Evolutionary conservation across 2,888 invertebrate species (phyloP).

Genomic region (Tanytarsus gracilentus): DNA sequence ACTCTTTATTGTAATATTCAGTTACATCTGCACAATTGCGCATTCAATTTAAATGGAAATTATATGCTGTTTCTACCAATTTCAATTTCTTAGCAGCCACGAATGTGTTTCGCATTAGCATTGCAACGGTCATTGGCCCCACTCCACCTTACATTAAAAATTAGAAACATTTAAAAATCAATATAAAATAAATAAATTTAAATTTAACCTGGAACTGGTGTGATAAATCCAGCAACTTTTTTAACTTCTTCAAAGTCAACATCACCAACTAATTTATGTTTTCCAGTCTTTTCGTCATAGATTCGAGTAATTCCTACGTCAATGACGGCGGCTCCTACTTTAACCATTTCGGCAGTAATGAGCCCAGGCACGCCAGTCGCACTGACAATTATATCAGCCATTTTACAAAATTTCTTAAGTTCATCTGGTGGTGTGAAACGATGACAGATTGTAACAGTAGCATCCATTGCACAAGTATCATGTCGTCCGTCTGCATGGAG

Average conservation of each 20-base stretch:
- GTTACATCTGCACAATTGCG: no score
- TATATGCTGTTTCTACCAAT: conserved; percentile 35
- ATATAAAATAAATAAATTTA: neutral
- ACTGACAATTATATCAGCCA: conserved; percentile 43
- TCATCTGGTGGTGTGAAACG: conserved; percentile 74
- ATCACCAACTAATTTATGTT: conserved; percentile 73
- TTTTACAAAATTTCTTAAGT: conserved; percentile 54
- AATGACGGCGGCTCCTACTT: conserved; percentile 78
- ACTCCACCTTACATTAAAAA: conserved; percentile 54
- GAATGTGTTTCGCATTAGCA: conserved; percentile 85
- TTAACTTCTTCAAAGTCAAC: conserved; percentile 77
- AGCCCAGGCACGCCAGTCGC: conserved; percentile 59
- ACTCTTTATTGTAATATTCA: no score
- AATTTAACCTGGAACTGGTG: conserved; percentile 63
- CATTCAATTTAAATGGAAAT: no score
- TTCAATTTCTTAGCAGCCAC: conserved; percentile 60
- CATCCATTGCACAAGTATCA: conserved; percentile 68
- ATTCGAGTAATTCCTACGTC: conserved; percentile 80
- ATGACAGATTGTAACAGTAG: conserved; percentile 85
- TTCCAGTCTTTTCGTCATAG: conserved; percentile 52
- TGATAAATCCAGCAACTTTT: conserved; percentile 72
- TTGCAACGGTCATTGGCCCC: conserved; percentile 89
- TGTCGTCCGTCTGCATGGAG: conserved; percentile 65
- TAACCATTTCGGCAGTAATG: conserved; percentile 78
- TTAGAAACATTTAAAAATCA: conserved; percentile 34